phyloP scores from a whole-genome alignment of 2,888 invertebrate genomes.

The Pyrocoelia pectoralis region DNA sequence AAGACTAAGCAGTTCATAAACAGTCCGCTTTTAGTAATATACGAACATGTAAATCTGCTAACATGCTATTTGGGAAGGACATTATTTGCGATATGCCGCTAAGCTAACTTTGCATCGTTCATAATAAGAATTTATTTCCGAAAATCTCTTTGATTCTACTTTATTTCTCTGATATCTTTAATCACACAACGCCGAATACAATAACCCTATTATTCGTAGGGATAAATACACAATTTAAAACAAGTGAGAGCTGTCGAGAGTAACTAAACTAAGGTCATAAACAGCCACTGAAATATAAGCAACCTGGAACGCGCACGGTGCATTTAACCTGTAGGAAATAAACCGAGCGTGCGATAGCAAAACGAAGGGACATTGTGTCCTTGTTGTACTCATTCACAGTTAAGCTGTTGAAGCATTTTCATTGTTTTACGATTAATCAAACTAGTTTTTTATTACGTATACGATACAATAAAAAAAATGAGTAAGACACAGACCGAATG shows the following conservation, averaged over 20 bases:
- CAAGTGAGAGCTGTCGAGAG: conserved; percentile 37
- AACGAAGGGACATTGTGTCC: no score
- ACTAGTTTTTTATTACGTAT: no score
- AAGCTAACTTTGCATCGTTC: conserved; percentile 32
- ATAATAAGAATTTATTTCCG: conserved; percentile 37
- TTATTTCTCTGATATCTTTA: conserved; percentile 45
- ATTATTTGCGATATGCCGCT: conserved; percentile 32
- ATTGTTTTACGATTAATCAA: no score
- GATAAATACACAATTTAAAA: conserved; percentile 37
- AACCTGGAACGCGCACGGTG: no score
- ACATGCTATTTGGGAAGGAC: conserved; percentile 39
- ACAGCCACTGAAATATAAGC: no score
- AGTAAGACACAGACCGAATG: no score
- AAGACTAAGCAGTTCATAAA: conserved; percentile 35
- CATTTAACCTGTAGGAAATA: no score
- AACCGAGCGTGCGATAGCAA: no score
- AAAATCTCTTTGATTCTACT: conserved; percentile 41
- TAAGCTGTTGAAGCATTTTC: no score
- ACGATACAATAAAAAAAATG: no score
- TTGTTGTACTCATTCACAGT: no score
- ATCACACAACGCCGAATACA: conserved; percentile 43
- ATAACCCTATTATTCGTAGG: conserved; percentile 37
- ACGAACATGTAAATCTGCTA: conserved; percentile 39
- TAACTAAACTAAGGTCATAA: conserved; percentile 32
- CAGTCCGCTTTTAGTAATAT: conserved; percentile 39